A percentile compares a stretch with the other conserved stretches of the same genome.
phyloP scores from a whole-genome alignment of 2,113 vertebrate genomes.

The Synodontis membranacea region DNA sequence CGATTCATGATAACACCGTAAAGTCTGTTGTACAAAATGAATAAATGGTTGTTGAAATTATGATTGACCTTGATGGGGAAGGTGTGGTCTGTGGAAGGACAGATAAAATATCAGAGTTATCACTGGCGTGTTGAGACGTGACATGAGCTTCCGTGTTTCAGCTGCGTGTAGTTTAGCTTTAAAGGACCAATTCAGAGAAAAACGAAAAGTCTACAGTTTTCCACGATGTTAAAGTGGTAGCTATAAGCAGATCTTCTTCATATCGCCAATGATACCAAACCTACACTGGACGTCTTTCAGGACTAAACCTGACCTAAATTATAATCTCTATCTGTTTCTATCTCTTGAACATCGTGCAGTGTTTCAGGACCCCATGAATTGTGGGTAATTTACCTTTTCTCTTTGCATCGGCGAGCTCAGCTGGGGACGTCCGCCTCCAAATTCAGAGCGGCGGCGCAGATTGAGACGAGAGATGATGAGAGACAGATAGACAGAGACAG shows the following conservation, averaged over 20 bases:
- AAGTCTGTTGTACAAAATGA: neutral
- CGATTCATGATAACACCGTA: neutral
- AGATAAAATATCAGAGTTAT: neutral
- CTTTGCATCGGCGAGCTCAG: conserved; percentile 32
- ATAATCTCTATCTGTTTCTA: neutral
- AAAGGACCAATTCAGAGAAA: neutral
- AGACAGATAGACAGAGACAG: conserved; percentile 12
- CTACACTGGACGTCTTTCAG: neutral
- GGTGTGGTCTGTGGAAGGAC: neutral
- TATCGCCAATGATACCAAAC: neutral
- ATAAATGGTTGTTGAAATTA: neutral
- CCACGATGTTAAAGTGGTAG: neutral
- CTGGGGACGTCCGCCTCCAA: neutral
- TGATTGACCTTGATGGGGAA: neutral
- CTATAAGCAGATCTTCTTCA: neutral
- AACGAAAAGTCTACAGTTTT: neutral
- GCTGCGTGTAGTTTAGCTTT: neutral
- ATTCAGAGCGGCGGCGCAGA: neutral
- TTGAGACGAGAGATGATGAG: neutral
- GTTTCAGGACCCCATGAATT: conserved; percentile 6
- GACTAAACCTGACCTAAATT: neutral
- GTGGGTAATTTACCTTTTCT: conserved; percentile 38
- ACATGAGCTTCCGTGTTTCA: neutral
- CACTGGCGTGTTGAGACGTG: neutral
- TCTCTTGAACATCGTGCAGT: conserved; percentile 7